Base-by-base conservation (phyloP, 53 echinoderm and acorn worm genomes). In the Echinarachnius parma region DNA sequence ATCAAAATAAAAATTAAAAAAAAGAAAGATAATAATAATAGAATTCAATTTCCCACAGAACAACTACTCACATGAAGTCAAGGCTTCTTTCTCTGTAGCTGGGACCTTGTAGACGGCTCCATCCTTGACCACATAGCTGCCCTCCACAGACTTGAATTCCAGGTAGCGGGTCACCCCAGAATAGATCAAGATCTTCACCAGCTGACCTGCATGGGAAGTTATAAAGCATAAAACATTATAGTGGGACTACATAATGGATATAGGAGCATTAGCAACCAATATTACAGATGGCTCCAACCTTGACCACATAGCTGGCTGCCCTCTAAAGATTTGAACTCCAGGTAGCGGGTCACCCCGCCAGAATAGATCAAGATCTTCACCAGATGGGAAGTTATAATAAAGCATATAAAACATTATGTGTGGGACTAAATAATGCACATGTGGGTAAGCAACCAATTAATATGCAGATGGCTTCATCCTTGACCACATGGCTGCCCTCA, bases 231-330 rank as follows among this genome's bases (percentile, higher is more conserved):
- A 25, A 50, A 13, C 1, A 67, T 26, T 11, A 7, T 68, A n/a
- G 30, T 31, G n/a, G n/a, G n/a, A n/a, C n/a, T n/a, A n/a, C n/a
- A n/a, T n/a, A n/a, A n/a, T n/a, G n/a, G n/a, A n/a, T n/a, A n/a
- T n/a, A n/a, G n/a, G n/a, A n/a, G n/a, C n/a, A n/a, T n/a, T n/a
- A n/a, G n/a, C n/a, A n/a, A n/a, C n/a, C n/a, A n/a, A n/a, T n/a
- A n/a, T n/a, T n/a, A n/a, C n/a, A n/a, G n/a, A n/a, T n/a, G n/a
- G n/a, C n/a, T n/a, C 66, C 80, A 5, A 64, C 76, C 62, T 83
- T 77, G 82, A 66, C 88, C n/a, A 98, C 91, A 61, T 88, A 98
- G n/a, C n/a, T n/a, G n/a, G 48, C 91, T 92, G 45, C 91, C 91
- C 55, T 92, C 98, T 5, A 98, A 72, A 59, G 70, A 81, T 62